Evolutionary conservation across 2,113 vertebrate genomes (phyloP), one percentile per base, ranked within the genome.

Genomic region (Kobus ellipsiprymnus): DNA sequence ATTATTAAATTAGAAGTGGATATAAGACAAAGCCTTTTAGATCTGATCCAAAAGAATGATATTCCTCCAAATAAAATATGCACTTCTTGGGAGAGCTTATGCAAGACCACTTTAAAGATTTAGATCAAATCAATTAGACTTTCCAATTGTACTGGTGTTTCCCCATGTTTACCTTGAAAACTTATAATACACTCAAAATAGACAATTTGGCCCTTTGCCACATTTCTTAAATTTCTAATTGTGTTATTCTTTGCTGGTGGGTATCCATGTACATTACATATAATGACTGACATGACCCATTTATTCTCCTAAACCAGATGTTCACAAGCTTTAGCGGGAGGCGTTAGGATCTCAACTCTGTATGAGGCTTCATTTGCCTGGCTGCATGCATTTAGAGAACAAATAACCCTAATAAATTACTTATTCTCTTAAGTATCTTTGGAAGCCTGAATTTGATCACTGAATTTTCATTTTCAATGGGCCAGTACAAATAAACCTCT

Each of bases 391-490:
- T 83, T 89, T 89, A 77, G 91, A 91, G 5, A 94, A 64, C 40
- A 97, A 81, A 80, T 85, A 60, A 46, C 17, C 7, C 62, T 78
- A 87, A 93, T 91, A 93, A 87, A n/a, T 97, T 27, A 71, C 71
- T 90, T 67, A n/a, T 94, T 94, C 84, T 84, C 64, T 59, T 55
- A 87, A 87, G 27, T 83, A 90, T 82, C 57, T 92, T 92, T 36
- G 30, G 16, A 82, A 77, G 60, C n/a, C 57, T 89, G 19, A 90
- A 93, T 60, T 84, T 95, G 78, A 80, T 95, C 62, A 95, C 71
- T 85, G n/a, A 67, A n/a, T 91, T 95, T 94, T 19, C 4, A 87
- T 94, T 92, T 74, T 40, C 44, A 86, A 1, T 90, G 46, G 30
- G 4, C 67, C 81, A 87, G 23, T 90, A 50, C 78, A 96, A 89